These are phyloP conservation scores for Diplosoma virens DNA, from an alignment of 23 tunicate genomes.

Conservation along the genomic window DNA sequence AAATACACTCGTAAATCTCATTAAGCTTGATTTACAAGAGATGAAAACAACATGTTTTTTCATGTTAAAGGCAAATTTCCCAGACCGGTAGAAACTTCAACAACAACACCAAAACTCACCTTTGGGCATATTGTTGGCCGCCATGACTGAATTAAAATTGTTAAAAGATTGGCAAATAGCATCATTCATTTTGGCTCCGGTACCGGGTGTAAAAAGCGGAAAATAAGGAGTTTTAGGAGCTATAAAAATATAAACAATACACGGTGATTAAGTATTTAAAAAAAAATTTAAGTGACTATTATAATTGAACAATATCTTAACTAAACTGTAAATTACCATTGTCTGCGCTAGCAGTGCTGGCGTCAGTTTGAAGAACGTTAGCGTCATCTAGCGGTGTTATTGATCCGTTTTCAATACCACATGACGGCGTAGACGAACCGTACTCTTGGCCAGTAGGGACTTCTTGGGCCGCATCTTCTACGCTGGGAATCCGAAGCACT, in stretches of 20 bases:
- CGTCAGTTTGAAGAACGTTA: neutral
- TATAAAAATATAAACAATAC: neutral
- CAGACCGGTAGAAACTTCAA: no score
- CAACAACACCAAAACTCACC: constrained; percentile 29
- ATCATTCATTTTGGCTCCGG: constrained; percentile 92
- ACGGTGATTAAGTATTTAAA: neutral
- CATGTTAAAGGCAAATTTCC: no score
- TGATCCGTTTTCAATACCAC: constrained; percentile 56
- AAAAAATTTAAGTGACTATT: no score
- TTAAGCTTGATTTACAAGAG: no score
- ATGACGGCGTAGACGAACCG: constrained; percentile 58
- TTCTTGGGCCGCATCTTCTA: constrained; percentile 75
- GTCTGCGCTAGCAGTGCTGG: neutral
- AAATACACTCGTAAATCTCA: no score
- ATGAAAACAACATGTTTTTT: no score
- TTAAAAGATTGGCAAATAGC: constrained; percentile 71
- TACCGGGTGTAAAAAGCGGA: constrained; percentile 86
- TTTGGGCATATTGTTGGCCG: constrained; percentile 69
- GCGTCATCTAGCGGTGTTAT: constrained; percentile 74
- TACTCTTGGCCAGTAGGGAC: constrained; percentile 91
- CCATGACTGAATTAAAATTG: constrained; percentile 49
- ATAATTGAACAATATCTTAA: no score
- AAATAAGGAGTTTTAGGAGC: constrained; percentile 83
- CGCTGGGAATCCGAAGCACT: constrained; percentile 63
- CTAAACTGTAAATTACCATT: no score